Evolutionary conservation across 2,113 vertebrate genomes (phyloP), one percentile per base, ranked within the genome.

Genomic region (Microcebus griseorufus): DNA sequence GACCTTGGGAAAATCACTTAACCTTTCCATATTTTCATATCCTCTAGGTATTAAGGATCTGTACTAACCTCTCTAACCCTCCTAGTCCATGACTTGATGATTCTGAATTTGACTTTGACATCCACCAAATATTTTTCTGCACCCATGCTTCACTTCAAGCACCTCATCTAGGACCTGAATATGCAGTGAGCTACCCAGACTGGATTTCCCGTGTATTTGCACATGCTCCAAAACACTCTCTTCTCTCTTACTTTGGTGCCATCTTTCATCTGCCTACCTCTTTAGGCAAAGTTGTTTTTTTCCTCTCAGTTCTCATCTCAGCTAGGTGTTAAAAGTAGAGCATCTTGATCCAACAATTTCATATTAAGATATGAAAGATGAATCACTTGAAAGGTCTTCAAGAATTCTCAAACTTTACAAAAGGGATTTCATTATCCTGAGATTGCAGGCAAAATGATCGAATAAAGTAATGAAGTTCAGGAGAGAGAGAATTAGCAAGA

Each of bases 381-480:
- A 67, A 83, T 73, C 17, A 87, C n/a, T 8, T 81, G 55, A 62
- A 94, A 94, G 34, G 0, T 67, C 39, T 39, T 95, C 62, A 67
- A 69, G 22, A 70, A 75, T 87, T 83, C n/a, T 87, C 37, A 53
- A 23, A 83, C 48, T 37, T 94, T 95, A 73, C 29, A 78, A 94
- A 92, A 51, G 12, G 23, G 14, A 73, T 86, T 13, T 81, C 20
- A 70, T 88, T 94, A 70, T 76, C 39, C 17, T 85, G 51, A 75
- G n/a, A 84, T 85, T 89, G 75, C 72, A 85, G n/a, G 51, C 18
- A 93, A 89, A 93, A 88, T 32, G 5, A 32, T 25, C 93, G 45
- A 94, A 87, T 90, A 65, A 90, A 81, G 25, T 79, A 64, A 87
- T n/a, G 34, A 80, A 73, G 20, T 88, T 90, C 65, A 81, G 32